Evolutionary conservation across 2,797 vertebrate species (phyloP).

Genomic region (Tragelaphus eurycerus): DNA sequence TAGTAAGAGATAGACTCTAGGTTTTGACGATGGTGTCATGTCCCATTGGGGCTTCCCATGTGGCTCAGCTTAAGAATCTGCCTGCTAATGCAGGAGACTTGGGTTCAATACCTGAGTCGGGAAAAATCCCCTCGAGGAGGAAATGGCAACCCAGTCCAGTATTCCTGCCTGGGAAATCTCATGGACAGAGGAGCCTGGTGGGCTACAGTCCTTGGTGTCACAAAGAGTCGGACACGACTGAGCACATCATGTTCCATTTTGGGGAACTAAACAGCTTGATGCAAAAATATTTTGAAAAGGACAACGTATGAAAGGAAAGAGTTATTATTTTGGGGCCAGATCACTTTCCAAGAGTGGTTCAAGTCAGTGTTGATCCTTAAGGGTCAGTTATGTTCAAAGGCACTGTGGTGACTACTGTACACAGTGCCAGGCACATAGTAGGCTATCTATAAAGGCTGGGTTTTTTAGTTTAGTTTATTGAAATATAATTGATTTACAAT

Average conservation of each 20-base stretch:
- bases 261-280: neutral
- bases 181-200: neutral
- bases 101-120: neutral
- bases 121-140: neutral
- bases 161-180: neutral
- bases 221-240: neutral
- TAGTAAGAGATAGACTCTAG: neutral
- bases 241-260: neutral
- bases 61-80: neutral
- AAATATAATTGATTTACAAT: neutral
- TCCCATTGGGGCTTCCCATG: neutral
- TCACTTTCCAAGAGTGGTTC: neutral
- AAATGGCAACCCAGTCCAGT: neutral
- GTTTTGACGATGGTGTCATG: neutral
- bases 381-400: neutral
- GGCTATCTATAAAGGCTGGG: neutral
- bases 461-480: neutral
- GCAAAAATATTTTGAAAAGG: neutral
- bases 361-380: neutral
- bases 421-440: neutral
- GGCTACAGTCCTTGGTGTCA: neutral
- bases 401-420: fast-evolving
- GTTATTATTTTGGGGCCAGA: neutral
- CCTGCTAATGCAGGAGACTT: neutral
- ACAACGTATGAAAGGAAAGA: neutral